Conservation (phyloP, 2,888 invertebrate species). For the Amphipyra tragopoginis region DNA sequence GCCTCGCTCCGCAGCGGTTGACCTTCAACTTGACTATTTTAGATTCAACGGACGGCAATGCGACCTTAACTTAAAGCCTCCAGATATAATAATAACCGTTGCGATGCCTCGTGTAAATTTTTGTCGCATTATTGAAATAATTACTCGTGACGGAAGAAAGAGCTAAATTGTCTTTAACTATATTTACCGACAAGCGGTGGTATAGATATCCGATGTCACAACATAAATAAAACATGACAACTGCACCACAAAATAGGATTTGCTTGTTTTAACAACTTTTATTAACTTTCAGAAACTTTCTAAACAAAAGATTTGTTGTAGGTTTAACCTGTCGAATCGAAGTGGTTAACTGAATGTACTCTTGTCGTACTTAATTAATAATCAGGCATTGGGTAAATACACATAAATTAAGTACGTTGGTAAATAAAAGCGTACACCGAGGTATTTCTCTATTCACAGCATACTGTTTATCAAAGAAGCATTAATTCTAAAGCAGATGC, state of each 20-base stretch:
- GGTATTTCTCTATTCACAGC: not conserved
- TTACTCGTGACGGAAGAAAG: not conserved
- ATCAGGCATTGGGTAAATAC: too few species aligned
- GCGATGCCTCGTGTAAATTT: constrained; percentile 2
- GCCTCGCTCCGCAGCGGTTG: constrained; percentile 40
- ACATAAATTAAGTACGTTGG: too few species aligned
- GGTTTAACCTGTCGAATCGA: not conserved
- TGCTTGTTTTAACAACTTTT: constrained; percentile 37
- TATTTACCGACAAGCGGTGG: not conserved
- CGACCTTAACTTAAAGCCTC: constrained; percentile 23
- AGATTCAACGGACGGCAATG: constrained; percentile 47
- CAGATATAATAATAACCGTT: constrained; percentile 20
- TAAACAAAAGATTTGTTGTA: constrained; percentile 24
- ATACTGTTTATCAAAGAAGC: not conserved
- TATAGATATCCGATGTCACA: not conserved
- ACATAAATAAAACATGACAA: constrained; percentile 10
- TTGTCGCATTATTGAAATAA: not conserved
- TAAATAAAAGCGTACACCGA: too few species aligned
- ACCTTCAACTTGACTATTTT: constrained; percentile 70
- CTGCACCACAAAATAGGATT: constrained; percentile 20
- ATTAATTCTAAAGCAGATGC: not conserved
- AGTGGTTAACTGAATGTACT: too few species aligned
- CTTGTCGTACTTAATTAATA: too few species aligned
- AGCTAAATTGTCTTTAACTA: not conserved
- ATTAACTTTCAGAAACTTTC: constrained; percentile 35